Percentiles rank a stretch among this genome's conserved stretches.
These are phyloP conservation scores for Acromyrmex charruanus DNA, from an alignment of 1,140 invertebrate genomes.

Conservation along the genomic window DNA sequence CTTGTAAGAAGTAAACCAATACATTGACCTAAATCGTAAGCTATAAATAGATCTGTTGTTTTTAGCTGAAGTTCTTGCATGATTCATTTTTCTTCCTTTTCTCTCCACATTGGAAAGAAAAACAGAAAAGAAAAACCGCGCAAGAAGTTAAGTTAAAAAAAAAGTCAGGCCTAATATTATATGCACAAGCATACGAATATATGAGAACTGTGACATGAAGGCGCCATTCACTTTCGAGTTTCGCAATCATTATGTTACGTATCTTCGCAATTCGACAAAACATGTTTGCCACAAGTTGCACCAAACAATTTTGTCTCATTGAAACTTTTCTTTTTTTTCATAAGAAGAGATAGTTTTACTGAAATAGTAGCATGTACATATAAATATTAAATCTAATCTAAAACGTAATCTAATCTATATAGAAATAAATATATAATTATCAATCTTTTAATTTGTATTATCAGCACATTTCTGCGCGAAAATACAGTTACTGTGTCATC, in stretches of 20 bases:
- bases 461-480: background rate
- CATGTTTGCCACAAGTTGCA: background rate
- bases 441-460: background rate
- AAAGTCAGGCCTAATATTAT: background rate
- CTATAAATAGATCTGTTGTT: background rate
- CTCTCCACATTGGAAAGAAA: no score
- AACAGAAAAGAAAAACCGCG: no score
- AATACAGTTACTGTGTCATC: background rate
- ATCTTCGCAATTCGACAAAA: background rate
- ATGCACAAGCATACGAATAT: background rate
- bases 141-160: no score
- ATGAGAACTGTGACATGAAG: background rate
- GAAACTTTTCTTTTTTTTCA: background rate
- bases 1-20: background rate
- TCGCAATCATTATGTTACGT: constrained; percentile 32
- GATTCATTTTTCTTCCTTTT: no score
- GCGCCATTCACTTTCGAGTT: constrained; percentile 34
- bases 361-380: background rate
- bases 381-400: constrained; percentile 1
- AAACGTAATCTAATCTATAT: background rate
- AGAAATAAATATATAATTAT: background rate
- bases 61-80: no score
- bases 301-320: background rate
- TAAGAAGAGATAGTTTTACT: background rate
- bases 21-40: background rate